phyloP scores from a whole-genome alignment of 2,113 vertebrate genomes.

The Apteryx owenii region DNA sequence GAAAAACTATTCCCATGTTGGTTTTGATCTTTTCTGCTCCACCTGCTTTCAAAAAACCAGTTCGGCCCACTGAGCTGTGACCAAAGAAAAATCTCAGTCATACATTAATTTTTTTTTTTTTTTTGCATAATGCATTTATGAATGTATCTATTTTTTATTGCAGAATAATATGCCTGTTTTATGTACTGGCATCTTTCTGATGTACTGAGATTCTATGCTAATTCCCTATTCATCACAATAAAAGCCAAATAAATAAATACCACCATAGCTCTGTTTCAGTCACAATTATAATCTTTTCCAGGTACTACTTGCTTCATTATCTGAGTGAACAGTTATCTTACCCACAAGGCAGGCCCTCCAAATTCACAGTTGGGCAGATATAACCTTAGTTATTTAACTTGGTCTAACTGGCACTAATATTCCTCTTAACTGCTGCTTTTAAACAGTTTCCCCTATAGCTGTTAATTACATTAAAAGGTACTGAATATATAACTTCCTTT shows the following conservation, averaged over 20 bases:
- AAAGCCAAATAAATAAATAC: not conserved
- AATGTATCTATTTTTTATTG: conserved; percentile 3
- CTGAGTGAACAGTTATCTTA: not conserved
- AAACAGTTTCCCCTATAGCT: conserved; percentile 15
- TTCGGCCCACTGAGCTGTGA: conserved; percentile 6
- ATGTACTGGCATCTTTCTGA: not conserved
- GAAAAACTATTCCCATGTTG: not conserved
- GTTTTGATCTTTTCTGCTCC: fast-evolving
- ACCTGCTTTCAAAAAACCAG: not conserved
- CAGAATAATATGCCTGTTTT: not conserved
- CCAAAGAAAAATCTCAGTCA: not conserved
- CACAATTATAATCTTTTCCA: not conserved
- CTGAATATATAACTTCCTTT: conserved; percentile 72
- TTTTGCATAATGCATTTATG: conserved; percentile 31
- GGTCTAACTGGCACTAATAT: conserved; percentile 18
- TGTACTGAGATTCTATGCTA: not conserved
- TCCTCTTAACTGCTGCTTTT: conserved; percentile 48
- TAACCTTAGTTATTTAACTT: conserved; percentile 47
- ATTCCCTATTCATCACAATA: not conserved
- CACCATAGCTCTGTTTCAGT: not conserved
- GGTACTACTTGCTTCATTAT: not conserved
- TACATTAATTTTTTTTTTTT: not conserved
- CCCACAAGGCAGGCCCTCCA: not conserved
- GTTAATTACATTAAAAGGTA: conserved; percentile 73
- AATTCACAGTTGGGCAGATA: not conserved